These are phyloP conservation scores for Eupithecia insigniata DNA, from an alignment of 2,888 invertebrate species.

Conservation along the genomic window DNA sequence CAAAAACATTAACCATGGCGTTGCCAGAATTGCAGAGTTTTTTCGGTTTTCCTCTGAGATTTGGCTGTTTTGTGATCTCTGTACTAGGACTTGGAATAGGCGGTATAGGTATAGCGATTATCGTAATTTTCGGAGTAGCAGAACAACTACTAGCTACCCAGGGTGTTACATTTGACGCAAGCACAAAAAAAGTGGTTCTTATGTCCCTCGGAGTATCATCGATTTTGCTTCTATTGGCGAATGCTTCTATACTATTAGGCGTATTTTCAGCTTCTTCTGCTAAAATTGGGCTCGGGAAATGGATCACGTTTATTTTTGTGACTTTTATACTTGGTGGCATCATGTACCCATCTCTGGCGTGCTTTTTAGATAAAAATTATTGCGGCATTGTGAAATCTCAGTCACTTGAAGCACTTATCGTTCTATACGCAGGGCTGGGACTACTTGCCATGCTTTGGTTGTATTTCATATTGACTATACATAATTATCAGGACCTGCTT, in stretches of 20 bases:
- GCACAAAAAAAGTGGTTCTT: not conserved
- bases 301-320: not conserved
- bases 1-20: not conserved
- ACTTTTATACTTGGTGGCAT: not conserved
- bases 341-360: not conserved
- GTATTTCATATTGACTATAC: constrained; percentile 6
- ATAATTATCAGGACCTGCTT: not conserved
- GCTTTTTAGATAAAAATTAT: not conserved
- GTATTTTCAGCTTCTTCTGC: not conserved
- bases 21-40: not conserved
- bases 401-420: not conserved
- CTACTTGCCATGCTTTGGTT: not conserved
- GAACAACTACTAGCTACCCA: not conserved
- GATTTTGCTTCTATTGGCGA: not conserved
- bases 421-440: not conserved
- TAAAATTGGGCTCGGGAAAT: not conserved
- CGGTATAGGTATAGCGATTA: no score
- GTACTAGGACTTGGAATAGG: not conserved
- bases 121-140: not conserved
- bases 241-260: not conserved
- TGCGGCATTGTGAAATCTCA: fast-evolving
- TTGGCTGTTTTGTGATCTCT: not conserved
- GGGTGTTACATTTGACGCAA: not conserved
- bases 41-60: constrained; percentile 5
- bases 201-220: not conserved